Evolutionary conservation across 2,113 vertebrate genomes (phyloP), one percentile per base, ranked within the genome.

Genomic region (Oncorhynchus tshawytscha): DNA sequence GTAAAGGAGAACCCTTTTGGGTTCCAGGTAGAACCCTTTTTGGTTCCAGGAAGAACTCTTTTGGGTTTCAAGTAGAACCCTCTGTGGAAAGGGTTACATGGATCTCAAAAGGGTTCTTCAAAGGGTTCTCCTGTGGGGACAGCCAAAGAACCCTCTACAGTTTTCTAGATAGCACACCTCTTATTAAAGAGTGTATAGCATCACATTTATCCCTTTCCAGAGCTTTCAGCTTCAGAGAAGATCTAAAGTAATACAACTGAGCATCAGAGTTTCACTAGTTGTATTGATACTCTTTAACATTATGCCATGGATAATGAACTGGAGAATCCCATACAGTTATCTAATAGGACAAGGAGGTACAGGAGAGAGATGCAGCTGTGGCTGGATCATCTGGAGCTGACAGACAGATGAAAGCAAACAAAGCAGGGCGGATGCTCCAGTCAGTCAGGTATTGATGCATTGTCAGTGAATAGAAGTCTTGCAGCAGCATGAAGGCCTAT

Each of bases 261-360:
- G 12, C 51, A 18, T 5, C 15, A 54, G 51, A 54, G 16, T 54
- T 18, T 16, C 9, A 11, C 39, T 45, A 9, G 11, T 18, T 18
- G 16, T 54, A 54, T 18, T 54, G 51, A 54, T 54, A 16, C 16
- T 12, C 13, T 18, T 54, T 18, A 18, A 18, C 15, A 18, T 54
- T 15, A 54, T 54, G 5, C 5, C 18, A 18, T 54, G 16, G 16
- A 54, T 18, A 18, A 54, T 54, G 51, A 18, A 54, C 51, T 4
- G 51, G 51, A 16, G 51, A 16, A 18, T 54, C 13, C 51, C 51
- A 76, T 73, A 85, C 39, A 73, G 74, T 86, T 86, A 87, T 84
- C 72, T 73, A 84, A 84, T 71, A 48, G 80, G 80, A 85, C 87
- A 88, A 73, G 87, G 83, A 76, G 67, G 77, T 80, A 77, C 87